phyloP scores from a whole-genome alignment of 2,888 invertebrate genomes.

The Matsumyia berberina region DNA sequence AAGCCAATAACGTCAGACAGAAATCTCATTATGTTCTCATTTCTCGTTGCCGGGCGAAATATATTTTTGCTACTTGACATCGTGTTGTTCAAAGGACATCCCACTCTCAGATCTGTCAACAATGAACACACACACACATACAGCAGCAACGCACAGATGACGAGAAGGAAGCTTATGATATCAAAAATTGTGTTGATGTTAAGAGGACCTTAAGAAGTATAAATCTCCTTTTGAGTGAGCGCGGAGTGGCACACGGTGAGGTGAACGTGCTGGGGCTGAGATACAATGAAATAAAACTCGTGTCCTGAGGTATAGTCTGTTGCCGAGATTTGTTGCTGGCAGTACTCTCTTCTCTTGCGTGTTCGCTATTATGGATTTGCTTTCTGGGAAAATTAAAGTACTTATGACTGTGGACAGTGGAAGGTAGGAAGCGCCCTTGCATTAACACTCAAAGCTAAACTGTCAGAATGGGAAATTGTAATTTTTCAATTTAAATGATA shows the following conservation, averaged over 20 bases:
- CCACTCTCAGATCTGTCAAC: background rate
- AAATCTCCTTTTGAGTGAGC: background rate
- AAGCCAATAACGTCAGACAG: constrained; percentile 9
- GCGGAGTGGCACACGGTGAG: background rate
- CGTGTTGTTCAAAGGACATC: background rate
- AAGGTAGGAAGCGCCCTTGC: background rate
- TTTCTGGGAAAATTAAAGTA: constrained; percentile 4
- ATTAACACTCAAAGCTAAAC: background rate
- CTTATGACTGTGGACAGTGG: background rate
- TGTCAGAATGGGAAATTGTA: constrained; percentile 12
- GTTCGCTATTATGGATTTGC: background rate
- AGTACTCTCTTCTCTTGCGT: background rate
- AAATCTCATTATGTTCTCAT: constrained; percentile 40
- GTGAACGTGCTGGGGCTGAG: background rate
- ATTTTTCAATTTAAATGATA: constrained; percentile 57
- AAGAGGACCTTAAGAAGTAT: constrained; percentile 17
- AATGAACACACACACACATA: constrained; percentile 6
- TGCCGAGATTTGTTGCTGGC: constrained; percentile 1
- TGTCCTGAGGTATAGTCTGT: constrained; percentile 6
- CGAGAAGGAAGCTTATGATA: constrained; percentile 1
- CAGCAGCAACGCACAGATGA: too few species aligned
- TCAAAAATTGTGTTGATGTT: constrained; percentile 40
- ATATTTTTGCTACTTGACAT: constrained; percentile 5
- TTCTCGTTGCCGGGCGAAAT: constrained; percentile 13
- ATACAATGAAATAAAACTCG: background rate